A percentile compares a stretch with the other conserved stretches of the same genome.
phyloP scores from a whole-genome alignment of 2,113 vertebrate species.

The Chitala chitala region DNA sequence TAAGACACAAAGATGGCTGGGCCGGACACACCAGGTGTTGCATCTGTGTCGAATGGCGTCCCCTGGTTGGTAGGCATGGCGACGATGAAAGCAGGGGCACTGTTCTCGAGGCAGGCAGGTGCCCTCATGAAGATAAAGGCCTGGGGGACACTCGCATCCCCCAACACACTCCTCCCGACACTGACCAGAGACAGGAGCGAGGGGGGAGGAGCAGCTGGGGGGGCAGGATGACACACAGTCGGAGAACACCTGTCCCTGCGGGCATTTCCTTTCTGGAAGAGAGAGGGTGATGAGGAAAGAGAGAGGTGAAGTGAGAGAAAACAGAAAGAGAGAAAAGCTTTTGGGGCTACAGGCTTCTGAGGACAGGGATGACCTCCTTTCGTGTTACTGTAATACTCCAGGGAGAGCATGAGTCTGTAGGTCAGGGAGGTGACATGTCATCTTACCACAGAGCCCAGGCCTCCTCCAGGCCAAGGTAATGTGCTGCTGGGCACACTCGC shows the following conservation, averaged over 20 bases:
- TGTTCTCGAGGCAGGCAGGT: slow-evolving; percentile 58
- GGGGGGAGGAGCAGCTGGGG: slow-evolving; percentile 61
- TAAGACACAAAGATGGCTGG: too few species aligned
- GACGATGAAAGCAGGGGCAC: slow-evolving; percentile 77
- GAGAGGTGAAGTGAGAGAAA: background rate
- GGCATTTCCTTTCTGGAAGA: slow-evolving; percentile 65
- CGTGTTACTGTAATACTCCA: background rate
- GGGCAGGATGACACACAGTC: slow-evolving; percentile 82
- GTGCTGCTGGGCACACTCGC: slow-evolving; percentile 68
- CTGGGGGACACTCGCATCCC: slow-evolving; percentile 72
- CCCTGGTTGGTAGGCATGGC: slow-evolving; percentile 61
- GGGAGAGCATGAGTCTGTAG: background rate
- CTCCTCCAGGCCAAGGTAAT: slow-evolving; percentile 67
- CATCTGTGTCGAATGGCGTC: slow-evolving; percentile 70
- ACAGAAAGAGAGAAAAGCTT: background rate
- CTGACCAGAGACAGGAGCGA: slow-evolving; percentile 28
- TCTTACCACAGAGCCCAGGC: slow-evolving; percentile 69
- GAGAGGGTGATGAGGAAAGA: background rate
- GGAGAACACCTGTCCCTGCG: slow-evolving; percentile 63
- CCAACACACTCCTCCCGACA: slow-evolving; percentile 76
- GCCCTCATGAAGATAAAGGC: slow-evolving; percentile 63
- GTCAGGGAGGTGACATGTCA: background rate
- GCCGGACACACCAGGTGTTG: slow-evolving; percentile 70
- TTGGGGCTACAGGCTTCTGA: background rate
- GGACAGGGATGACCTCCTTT: background rate